Conservation (phyloP, 2,113 vertebrate genomes). For the Seriola dumerili region DNA sequence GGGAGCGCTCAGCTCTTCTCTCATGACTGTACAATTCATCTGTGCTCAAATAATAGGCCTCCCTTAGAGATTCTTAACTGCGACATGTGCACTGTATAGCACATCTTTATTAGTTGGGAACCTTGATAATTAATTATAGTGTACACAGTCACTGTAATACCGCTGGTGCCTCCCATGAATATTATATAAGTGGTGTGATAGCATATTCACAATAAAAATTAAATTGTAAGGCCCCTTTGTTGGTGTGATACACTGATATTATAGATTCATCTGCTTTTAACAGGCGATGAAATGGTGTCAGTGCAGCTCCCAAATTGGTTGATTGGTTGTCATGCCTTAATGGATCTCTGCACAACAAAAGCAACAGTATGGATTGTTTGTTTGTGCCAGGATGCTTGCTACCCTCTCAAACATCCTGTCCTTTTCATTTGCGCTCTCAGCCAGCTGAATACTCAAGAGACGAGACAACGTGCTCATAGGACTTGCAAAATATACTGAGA, state of each 20-base stretch:
- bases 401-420: conserved; percentile 71
- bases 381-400: conserved; percentile 60
- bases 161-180: conserved; percentile 3
- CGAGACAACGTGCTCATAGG: conserved; percentile 42
- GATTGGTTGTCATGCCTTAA: conserved; percentile 36
- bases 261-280: background rate
- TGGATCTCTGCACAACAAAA: conserved; percentile 44
- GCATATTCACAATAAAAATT: background rate
- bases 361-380: conserved; percentile 57
- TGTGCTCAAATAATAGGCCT: conserved; percentile 57
- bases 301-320: conserved; percentile 10
- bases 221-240: background rate
- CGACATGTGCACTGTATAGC: conserved; percentile 40
- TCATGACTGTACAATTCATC: conserved; percentile 55
- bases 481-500: conserved; percentile 58
- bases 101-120: conserved; percentile 57
- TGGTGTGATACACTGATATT: background rate
- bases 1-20: conserved; percentile 57
- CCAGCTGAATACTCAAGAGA: conserved; percentile 57
- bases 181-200: background rate
- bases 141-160: conserved; percentile 1
- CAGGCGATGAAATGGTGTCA: conserved; percentile 10
- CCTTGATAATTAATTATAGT: conserved; percentile 47
- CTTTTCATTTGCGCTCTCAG: conserved; percentile 62
- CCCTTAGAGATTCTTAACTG: conserved; percentile 54